phyloP scores from a whole-genome alignment of 1,140 invertebrate species.

The Adoxophyes honmai region DNA sequence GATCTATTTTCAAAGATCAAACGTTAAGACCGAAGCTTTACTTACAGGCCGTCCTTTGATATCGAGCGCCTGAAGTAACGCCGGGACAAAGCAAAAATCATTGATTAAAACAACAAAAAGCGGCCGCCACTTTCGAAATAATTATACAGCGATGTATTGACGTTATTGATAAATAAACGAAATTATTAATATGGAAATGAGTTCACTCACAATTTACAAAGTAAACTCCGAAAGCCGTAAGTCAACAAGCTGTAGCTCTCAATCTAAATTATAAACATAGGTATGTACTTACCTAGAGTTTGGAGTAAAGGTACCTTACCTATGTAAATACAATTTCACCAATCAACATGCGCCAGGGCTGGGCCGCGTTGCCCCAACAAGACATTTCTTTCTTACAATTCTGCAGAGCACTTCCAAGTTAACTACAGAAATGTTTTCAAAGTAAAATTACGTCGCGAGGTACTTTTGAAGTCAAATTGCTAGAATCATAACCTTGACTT shows the following conservation, averaged over 20 bases:
- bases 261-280: constrained; percentile 5
- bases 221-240: not conserved
- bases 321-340: constrained; percentile 2
- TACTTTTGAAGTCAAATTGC: constrained; percentile 10
- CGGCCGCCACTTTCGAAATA: too few relatives aligned
- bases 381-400: constrained; percentile 2
- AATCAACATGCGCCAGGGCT: not conserved
- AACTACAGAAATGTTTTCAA: constrained; percentile 1
- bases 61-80: constrained; percentile 2
- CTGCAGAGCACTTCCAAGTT: constrained; percentile 1
- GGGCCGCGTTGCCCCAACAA: not conserved
- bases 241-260: not conserved
- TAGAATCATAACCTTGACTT: not conserved
- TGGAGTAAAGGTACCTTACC: not conserved
- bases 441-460: not conserved
- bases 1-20: constrained; percentile 13
- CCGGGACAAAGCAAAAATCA: constrained; percentile 1
- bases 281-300: not conserved
- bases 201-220: constrained; percentile 3
- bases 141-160: too few relatives aligned
- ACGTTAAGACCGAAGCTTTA: constrained; percentile 6
- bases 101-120: not conserved
- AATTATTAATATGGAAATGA: not conserved
- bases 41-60: constrained; percentile 7
- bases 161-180: too few relatives aligned